These are phyloP conservation scores for Lytechinus pictus DNA, from an alignment of 35 echinoderm and acorn worm species.

Conservation along the genomic window DNA sequence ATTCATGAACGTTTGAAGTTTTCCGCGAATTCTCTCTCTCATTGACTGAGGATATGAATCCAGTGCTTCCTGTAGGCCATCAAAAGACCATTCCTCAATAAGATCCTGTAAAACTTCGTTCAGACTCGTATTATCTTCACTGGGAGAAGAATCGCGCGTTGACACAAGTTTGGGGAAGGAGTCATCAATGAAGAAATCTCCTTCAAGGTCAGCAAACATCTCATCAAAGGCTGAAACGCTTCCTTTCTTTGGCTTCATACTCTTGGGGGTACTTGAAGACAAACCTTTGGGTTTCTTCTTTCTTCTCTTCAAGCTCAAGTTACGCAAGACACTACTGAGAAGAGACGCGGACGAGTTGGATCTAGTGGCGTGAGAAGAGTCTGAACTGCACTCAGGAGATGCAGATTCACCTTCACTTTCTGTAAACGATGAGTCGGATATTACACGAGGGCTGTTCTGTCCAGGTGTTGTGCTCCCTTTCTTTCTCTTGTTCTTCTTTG, in stretches of 20 bases:
- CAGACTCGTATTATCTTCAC: conserved; percentile 11
- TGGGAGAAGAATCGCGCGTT: not conserved
- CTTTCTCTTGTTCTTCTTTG: not conserved
- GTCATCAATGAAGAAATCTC: conserved; percentile 6
- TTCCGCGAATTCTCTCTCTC: not conserved
- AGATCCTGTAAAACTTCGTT: conserved; percentile 5
- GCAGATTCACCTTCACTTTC: not conserved
- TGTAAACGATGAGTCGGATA: not conserved
- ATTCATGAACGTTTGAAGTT: not conserved
- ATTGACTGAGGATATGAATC: not conserved
- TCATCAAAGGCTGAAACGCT: not conserved
- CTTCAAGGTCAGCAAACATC: conserved; percentile 3
- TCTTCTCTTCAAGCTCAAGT: not conserved
- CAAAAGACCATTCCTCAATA: conserved; percentile 28
- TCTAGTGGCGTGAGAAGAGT: not conserved
- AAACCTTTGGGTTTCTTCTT: not conserved
- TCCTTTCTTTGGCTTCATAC: not conserved
- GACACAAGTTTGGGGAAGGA: not conserved
- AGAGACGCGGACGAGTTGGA: not conserved
- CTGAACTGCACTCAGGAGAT: not conserved
- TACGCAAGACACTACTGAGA: not conserved
- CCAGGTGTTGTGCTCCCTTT: not conserved
- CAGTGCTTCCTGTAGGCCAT: not conserved
- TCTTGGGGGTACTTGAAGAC: not conserved
- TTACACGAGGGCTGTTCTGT: not conserved